Conservation (phyloP, 2,888 invertebrate species). For the Ditylenchus weischeri region DNA sequence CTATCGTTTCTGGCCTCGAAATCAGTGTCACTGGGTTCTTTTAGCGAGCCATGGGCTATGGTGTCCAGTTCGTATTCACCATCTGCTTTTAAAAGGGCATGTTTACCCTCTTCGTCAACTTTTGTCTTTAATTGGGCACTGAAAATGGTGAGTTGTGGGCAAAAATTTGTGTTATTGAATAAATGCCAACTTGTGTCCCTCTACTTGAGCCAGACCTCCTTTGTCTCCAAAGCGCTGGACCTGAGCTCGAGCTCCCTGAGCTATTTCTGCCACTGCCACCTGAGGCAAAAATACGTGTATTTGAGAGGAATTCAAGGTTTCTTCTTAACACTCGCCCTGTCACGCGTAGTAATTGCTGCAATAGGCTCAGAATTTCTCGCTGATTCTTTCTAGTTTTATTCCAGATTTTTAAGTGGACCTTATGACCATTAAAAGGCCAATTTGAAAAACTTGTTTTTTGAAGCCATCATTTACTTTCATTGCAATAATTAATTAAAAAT, state of each 20-base stretch:
- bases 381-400: no score
- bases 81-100: constrained; percentile 56
- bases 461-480: no score
- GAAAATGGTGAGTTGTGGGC: constrained; percentile 12
- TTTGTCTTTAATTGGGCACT: constrained; percentile 54
- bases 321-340: no score
- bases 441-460: no score
- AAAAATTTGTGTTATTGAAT: constrained; percentile 14
- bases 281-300: no score
- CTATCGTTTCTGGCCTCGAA: constrained; percentile 54
- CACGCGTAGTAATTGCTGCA: no score
- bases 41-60: constrained; percentile 49
- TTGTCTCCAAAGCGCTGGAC: constrained; percentile 57
- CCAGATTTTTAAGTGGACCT: no score
- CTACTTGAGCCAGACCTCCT: constrained; percentile 56
- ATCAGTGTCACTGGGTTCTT: constrained; percentile 47
- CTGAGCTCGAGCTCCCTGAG: constrained; percentile 55
- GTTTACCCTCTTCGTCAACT: constrained; percentile 40
- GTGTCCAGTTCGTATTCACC: constrained; percentile 57
- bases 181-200: constrained; percentile 50
- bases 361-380: no score
- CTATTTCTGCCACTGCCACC: constrained; percentile 55
- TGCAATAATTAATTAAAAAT: no score
- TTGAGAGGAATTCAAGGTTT: no score
- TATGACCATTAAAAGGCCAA: no score